Conservation (phyloP, 2,797 vertebrate genomes). For the Brachyrhaphis roseni region DNA sequence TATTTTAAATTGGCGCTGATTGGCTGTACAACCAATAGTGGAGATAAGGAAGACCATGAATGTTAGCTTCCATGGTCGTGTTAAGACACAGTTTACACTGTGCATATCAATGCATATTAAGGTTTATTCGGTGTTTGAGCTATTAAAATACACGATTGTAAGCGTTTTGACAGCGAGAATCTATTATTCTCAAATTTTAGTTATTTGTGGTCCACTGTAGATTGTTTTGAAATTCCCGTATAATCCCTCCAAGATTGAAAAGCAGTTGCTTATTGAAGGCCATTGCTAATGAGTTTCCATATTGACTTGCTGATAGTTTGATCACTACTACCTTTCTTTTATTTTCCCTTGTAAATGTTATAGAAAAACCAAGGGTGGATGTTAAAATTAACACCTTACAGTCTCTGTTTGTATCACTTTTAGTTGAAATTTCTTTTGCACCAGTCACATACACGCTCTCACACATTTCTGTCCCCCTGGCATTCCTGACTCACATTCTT, state of each 20-base stretch:
- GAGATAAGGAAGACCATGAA: not conserved
- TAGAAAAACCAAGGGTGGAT: not conserved
- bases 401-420: not conserved
- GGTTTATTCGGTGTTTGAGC: not conserved
- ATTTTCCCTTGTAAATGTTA: not conserved
- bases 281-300: not conserved
- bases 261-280: not conserved
- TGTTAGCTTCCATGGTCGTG: too few relatives aligned
- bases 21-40: not conserved
- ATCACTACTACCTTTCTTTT: not conserved
- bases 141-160: not conserved
- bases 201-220: not conserved
- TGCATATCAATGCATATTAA: not conserved
- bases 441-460: not conserved
- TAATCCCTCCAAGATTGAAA: not conserved
- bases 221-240: not conserved
- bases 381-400: not conserved
- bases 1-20: not conserved
- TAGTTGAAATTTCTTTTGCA: not conserved
- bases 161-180: not conserved
- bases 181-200: not conserved
- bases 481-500: conserved; percentile 84
- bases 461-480: not conserved
- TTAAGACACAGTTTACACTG: too few relatives aligned
- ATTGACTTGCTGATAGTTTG: not conserved